phyloP scores from a whole-genome alignment of 2,888 invertebrate genomes.

The Eretmocerus hayati region DNA sequence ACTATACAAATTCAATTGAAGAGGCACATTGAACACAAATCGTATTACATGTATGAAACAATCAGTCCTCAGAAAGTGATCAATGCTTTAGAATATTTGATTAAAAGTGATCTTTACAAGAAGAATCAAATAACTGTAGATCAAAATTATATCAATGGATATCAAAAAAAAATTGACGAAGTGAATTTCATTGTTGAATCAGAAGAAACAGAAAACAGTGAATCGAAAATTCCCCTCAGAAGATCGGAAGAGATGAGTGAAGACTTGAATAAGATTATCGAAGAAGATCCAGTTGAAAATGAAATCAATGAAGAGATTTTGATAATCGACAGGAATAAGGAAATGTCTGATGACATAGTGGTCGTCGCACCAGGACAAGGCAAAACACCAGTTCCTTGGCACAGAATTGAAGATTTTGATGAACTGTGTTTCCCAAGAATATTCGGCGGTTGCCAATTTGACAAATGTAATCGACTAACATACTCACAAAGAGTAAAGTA shows the following conservation, averaged over 20 bases:
- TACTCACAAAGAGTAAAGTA: constrained; percentile 10
- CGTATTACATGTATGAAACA: constrained; percentile 32
- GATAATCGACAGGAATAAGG: constrained; percentile 22
- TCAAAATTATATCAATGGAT: constrained; percentile 14
- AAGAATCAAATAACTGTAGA: constrained; percentile 14
- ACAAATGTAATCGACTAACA: constrained; percentile 4
- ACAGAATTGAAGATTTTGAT: constrained; percentile 25
- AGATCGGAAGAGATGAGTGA: not conserved
- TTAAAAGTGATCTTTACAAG: constrained; percentile 10
- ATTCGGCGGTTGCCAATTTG: constrained; percentile 17
- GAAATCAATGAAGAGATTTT: constrained; percentile 22
- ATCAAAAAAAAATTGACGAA: constrained; percentile 8
- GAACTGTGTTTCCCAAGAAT: constrained; percentile 28
- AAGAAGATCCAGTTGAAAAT: constrained; percentile 10
- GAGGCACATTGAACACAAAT: constrained; percentile 27
- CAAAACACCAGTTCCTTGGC: constrained; percentile 26
- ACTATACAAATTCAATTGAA: constrained; percentile 33
- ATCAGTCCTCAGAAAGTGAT: constrained; percentile 25
- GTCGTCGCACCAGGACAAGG: constrained; percentile 30
- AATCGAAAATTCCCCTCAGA: not conserved
- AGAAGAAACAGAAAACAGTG: constrained; percentile 6
- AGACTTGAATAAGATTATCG: constrained; percentile 3
- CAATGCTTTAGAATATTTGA: constrained; percentile 16
- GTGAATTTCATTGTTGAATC: constrained; percentile 15
- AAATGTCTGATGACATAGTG: constrained; percentile 8